phyloP scores from a whole-genome alignment of 2,797 vertebrate genomes.

The Otolemur crassicaudatus region DNA sequence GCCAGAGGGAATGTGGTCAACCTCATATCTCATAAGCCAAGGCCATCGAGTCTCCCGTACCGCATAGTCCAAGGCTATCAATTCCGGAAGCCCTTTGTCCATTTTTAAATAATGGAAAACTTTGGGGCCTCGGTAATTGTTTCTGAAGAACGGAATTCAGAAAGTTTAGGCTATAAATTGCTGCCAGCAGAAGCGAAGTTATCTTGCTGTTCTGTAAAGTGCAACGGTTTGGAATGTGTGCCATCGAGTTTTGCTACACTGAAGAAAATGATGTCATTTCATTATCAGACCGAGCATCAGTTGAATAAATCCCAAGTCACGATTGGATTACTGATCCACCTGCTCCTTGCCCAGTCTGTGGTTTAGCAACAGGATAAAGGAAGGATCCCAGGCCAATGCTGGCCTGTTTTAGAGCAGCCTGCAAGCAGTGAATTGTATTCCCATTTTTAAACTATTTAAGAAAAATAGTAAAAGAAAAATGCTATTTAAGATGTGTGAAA shows the following conservation, averaged over 20 bases:
- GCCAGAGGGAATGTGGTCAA: constrained; percentile 77
- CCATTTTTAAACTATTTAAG: not conserved
- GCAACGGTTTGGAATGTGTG: not conserved
- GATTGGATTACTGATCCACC: not conserved
- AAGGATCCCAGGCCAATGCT: not conserved
- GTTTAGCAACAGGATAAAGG: not conserved
- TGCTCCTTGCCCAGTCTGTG: not conserved
- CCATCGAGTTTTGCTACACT: not conserved
- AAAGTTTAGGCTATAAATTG: constrained; percentile 83
- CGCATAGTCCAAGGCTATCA: constrained; percentile 77
- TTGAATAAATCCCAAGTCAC: not conserved
- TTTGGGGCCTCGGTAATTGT: constrained; percentile 83
- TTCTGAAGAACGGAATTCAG: constrained; percentile 83
- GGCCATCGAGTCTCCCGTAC: constrained; percentile 80
- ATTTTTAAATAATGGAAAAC: constrained; percentile 86
- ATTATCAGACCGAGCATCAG: not conserved
- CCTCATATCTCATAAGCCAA: constrained; percentile 84
- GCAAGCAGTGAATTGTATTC: not conserved
- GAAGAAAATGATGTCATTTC: not conserved
- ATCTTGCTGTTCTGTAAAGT: constrained; percentile 51
- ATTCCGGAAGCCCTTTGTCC: constrained; percentile 80
- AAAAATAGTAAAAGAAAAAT: not conserved
- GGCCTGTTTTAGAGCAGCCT: not conserved
- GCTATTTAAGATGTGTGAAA: not conserved
- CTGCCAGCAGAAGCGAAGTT: constrained; percentile 81